Conservation (phyloP, 2,797 vertebrate genomes). For the Miichthys miiuy region DNA sequence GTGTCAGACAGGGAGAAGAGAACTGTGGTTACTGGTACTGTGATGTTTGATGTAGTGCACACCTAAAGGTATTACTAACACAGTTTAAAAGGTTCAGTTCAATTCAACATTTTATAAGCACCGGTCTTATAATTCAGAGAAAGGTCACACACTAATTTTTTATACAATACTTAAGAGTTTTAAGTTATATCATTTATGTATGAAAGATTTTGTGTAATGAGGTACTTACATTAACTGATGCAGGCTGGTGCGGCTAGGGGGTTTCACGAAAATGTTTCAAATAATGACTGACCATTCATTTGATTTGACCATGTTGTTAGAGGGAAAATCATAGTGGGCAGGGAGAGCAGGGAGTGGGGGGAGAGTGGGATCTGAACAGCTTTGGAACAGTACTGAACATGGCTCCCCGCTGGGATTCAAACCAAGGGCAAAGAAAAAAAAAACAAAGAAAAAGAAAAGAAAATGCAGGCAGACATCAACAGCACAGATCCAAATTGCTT, state of each 20-base stretch:
- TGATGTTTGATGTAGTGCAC: slow-evolving; percentile 53
- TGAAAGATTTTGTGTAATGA: slow-evolving; percentile 66
- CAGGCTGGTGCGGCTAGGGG: slow-evolving; percentile 26
- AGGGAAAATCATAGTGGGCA: slow-evolving; percentile 10
- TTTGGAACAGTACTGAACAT: slow-evolving; percentile 48
- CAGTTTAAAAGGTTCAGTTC: slow-evolving; percentile 54
- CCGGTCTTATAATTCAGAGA: slow-evolving; percentile 60
- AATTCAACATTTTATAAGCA: slow-evolving; percentile 66
- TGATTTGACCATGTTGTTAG: slow-evolving; percentile 49
- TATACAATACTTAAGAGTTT: slow-evolving; percentile 58
- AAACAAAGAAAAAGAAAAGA: background rate
- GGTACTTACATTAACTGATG: slow-evolving; percentile 55
- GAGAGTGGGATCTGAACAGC: slow-evolving; percentile 32
- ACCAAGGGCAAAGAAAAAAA: slow-evolving; percentile 42
- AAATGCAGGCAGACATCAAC: slow-evolving; percentile 49
- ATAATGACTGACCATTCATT: slow-evolving; percentile 53
- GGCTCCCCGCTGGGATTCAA: slow-evolving; percentile 53
- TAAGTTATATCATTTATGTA: slow-evolving; percentile 59
- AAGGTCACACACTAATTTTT: slow-evolving; percentile 69
- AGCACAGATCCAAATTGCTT: slow-evolving; percentile 45
- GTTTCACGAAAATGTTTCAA: slow-evolving; percentile 44
- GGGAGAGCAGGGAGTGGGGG: slow-evolving; percentile 5
- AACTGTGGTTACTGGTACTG: slow-evolving; percentile 31
- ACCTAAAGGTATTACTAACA: slow-evolving; percentile 71
- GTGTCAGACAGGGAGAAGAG: slow-evolving; percentile 34